Conservation (phyloP, 2,113 vertebrate species). For the Pelodiscus sinensis region DNA sequence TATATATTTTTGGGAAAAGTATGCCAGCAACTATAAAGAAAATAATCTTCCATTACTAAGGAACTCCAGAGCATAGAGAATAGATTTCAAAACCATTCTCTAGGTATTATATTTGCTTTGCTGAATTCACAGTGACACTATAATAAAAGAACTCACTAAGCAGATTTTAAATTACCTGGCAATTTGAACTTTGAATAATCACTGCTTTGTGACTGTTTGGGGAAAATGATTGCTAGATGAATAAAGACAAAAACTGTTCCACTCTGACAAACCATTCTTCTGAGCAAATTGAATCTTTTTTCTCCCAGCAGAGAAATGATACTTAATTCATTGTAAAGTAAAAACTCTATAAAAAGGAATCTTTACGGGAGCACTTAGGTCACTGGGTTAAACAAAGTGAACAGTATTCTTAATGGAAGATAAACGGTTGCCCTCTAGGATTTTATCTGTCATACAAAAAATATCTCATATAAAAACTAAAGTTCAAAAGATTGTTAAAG, state of each 20-base stretch:
- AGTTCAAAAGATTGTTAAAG: conserved; percentile 70
- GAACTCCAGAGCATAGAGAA: not conserved
- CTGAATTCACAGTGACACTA: conserved; percentile 17
- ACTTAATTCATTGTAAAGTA: conserved; percentile 77
- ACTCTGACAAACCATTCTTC: conserved; percentile 68
- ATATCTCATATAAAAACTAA: conserved; percentile 64
- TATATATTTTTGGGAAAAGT: not conserved
- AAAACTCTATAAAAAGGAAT: conserved; percentile 77
- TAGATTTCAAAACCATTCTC: not conserved
- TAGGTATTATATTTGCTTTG: conserved; percentile 5
- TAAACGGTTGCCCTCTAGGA: conserved; percentile 70
- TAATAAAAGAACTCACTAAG: conserved; percentile 47
- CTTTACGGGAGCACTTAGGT: conserved; percentile 62
- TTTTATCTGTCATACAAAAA: conserved; percentile 77
- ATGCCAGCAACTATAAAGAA: not conserved
- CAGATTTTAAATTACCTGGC: conserved; percentile 68
- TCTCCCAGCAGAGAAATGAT: conserved; percentile 65
- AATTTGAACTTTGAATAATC: conserved; percentile 75
- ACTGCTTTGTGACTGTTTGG: conserved; percentile 64
- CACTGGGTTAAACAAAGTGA: conserved; percentile 76
- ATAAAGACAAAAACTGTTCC: conserved; percentile 66
- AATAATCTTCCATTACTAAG: not conserved
- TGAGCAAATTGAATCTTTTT: conserved; percentile 75
- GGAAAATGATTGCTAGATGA: conserved; percentile 64
- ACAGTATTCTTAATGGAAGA: conserved; percentile 79